A percentile compares a stretch with the other conserved stretches of the same genome.
These are phyloP conservation scores for Aphodius granarius DNA, from an alignment of 2,888 invertebrate genomes.

Conservation along the genomic window DNA sequence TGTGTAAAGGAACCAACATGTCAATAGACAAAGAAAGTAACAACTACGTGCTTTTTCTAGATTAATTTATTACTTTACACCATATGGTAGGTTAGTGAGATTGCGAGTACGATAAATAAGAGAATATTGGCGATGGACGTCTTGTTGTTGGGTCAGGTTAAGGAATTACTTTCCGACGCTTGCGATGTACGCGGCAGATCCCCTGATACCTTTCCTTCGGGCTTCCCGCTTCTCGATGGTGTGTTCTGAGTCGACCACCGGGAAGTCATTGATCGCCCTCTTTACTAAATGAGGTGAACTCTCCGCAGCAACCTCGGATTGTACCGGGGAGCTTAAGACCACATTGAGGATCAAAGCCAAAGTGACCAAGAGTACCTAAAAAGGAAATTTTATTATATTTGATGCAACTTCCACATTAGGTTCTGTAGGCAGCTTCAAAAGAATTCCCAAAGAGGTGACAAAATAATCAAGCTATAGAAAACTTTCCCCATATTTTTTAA, in stretches of 20 bases:
- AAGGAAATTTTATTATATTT: neutral
- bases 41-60: no score
- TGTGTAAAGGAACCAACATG: no score
- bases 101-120: neutral
- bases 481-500: no score
- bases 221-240: constrained; percentile 2
- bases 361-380: neutral
- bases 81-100: neutral
- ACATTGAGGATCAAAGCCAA: neutral
- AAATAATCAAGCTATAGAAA: no score
- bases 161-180: constrained; percentile 4
- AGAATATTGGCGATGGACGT: neutral
- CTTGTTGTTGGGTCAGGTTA: neutral
- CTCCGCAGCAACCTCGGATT: neutral
- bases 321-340: neutral
- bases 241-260: neutral
- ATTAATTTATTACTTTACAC: neutral
- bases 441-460: no score
- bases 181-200: neutral
- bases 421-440: no score
- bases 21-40: no score
- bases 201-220: neutral
- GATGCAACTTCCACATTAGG: no score
- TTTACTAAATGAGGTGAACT: neutral
- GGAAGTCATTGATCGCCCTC: neutral